These are phyloP conservation scores for Aegotheles bennettii DNA, from an alignment of 2,113 vertebrate genomes.

Conservation along the genomic window DNA sequence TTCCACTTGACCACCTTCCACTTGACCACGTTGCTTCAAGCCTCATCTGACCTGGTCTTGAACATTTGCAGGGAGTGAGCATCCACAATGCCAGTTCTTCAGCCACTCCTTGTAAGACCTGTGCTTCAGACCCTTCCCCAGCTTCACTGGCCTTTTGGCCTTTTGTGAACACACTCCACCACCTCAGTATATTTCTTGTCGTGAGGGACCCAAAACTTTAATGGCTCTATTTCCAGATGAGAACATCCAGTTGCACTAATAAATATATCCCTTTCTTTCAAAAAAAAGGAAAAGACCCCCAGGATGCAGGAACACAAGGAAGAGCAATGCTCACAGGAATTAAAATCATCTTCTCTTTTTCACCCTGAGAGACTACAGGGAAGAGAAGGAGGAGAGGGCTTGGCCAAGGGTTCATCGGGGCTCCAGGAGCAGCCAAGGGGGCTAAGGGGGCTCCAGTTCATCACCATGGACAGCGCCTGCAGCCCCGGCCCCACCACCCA, in stretches of 20 bases:
- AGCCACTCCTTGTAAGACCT: no score
- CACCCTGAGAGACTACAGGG: background rate
- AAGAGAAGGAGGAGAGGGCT: no score
- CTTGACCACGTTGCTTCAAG: no score
- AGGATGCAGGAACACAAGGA: background rate
- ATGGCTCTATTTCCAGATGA: background rate
- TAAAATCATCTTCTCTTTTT: background rate
- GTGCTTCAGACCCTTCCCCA: background rate
- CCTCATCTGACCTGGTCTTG: no score
- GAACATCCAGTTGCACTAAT: background rate
- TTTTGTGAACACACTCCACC: background rate
- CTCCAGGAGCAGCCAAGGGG: background rate
- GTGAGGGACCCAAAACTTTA: fast-evolving
- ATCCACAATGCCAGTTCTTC: background rate
- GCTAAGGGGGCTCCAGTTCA: constrained; percentile 7
- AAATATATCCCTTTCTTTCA: constrained; percentile 8
- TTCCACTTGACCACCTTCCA: no score
- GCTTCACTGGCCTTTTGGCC: no score
- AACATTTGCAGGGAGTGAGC: no score
- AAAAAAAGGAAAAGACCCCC: background rate
- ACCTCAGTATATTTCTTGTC: no score
- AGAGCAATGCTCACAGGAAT: constrained; percentile 25
- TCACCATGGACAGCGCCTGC: constrained; percentile 69
- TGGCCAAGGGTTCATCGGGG: no score
- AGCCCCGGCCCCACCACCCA: background rate